Evolutionary conservation across 1,140 invertebrate species (phyloP).

Genomic region (Drosophila varians): DNA sequence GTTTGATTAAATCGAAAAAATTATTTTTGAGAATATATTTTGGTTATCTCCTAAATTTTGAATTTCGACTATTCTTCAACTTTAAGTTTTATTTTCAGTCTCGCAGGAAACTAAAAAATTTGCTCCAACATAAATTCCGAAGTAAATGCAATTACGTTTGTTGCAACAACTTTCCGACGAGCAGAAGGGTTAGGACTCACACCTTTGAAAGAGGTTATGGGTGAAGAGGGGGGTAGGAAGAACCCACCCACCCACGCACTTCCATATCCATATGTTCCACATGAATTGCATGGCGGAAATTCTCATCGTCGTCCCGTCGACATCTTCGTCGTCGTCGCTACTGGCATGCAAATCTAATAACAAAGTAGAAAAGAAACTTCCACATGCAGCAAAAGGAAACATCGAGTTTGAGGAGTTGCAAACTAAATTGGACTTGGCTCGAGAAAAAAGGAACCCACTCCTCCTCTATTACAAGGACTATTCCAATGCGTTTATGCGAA

Average conservation of each 20-base stretch:
- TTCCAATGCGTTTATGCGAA: constrained; percentile 51
- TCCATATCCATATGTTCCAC: constrained; percentile 35
- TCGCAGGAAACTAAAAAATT: constrained; percentile 33
- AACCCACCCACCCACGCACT: constrained; percentile 14
- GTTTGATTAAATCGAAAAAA: neutral
- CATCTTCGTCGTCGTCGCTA: constrained; percentile 38
- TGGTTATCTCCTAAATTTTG: too few relatives aligned
- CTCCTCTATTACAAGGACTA: constrained; percentile 16
- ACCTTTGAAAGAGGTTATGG: neutral
- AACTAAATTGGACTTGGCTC: constrained; percentile 38
- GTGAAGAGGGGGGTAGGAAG: constrained; percentile 1
- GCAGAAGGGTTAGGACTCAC: neutral
- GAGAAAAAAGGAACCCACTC: neutral
- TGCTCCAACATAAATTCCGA: constrained; percentile 65
- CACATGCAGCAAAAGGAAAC: constrained; percentile 42
- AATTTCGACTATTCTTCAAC: neutral
- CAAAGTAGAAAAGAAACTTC: constrained; percentile 57
- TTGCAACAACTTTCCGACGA: constrained; percentile 44
- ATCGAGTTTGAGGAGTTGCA: constrained; percentile 44
- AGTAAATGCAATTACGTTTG: constrained; percentile 76
- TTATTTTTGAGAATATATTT: neutral
- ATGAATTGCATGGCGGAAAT: constrained; percentile 45
- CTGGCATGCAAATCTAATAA: constrained; percentile 70
- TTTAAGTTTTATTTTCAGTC: neutral
- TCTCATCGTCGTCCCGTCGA: constrained; percentile 27